These are phyloP conservation scores for Rhagium mordax DNA, from an alignment of 2,888 invertebrate species.

Conservation along the genomic window DNA sequence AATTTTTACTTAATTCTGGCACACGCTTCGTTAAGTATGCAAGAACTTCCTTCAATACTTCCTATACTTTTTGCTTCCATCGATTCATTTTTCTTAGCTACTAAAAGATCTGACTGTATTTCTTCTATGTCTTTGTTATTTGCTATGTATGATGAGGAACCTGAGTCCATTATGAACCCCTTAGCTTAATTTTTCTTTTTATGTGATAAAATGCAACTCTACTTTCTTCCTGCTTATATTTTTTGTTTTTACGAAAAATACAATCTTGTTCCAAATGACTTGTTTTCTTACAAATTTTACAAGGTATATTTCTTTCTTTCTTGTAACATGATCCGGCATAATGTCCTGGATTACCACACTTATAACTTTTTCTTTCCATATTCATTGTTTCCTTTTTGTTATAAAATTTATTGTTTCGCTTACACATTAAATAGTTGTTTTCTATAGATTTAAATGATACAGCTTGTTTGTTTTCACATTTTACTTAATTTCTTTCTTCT, in stretches of 20 bases:
- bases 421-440: not conserved
- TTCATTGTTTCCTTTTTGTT: no score
- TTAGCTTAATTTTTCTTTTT: not conserved
- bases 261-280: conserved; percentile 27
- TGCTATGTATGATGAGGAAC: no score
- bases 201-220: conserved; percentile 9
- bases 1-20: conserved; percentile 55
- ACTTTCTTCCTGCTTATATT: not conserved
- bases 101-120: conserved; percentile 8
- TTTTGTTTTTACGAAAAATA: conserved; percentile 18
- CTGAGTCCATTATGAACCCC: not conserved
- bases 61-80: conserved; percentile 37
- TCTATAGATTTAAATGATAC: conserved; percentile 21
- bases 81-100: conserved; percentile 37
- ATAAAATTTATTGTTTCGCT: no score
- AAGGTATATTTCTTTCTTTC: conserved; percentile 1
- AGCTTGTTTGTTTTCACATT: conserved; percentile 21
- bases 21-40: conserved; percentile 50
- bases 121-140: not conserved
- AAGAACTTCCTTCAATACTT: conserved; percentile 29
- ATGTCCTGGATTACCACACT: conserved; percentile 35
- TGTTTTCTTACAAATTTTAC: conserved; percentile 25
- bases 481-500: conserved; percentile 30
- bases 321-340: conserved; percentile 14
- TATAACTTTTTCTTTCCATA: conserved; percentile 9